Evolutionary conservation across 2,797 vertebrate genomes (phyloP).

Genomic region (Nyctibius grandis): DNA sequence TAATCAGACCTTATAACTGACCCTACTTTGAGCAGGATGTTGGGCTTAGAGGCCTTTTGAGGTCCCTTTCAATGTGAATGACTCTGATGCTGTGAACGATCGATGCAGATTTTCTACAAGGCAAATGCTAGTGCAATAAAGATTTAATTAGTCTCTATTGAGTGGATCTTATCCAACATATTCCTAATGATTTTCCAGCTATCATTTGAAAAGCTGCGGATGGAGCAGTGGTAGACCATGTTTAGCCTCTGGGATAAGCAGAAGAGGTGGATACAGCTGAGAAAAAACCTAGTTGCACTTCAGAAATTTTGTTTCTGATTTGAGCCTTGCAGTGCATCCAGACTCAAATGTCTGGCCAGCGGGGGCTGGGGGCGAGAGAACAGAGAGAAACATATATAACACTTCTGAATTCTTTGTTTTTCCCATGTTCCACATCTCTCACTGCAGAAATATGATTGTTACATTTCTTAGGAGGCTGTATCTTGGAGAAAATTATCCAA

Average conservation of each 20-base stretch:
- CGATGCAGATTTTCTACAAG: not conserved
- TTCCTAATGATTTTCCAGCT: conserved; percentile 8
- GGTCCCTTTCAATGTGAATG: not conserved
- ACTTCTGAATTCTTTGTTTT: not conserved
- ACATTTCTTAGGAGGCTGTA: not conserved
- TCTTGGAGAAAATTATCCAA: not conserved
- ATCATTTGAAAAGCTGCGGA: not conserved
- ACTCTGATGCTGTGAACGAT: not conserved
- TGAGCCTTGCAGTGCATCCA: not conserved
- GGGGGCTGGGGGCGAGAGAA: not conserved
- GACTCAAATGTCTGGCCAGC: not conserved
- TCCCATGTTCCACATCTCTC: not conserved
- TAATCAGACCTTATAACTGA: not conserved
- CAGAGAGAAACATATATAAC: not conserved
- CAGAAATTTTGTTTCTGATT: not conserved
- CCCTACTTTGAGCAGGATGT: not conserved
- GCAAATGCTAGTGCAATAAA: not conserved
- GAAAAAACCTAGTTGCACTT: not conserved
- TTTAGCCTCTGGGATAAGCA: not conserved
- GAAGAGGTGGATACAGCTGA: not conserved
- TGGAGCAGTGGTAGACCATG: not conserved
- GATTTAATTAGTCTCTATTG: conserved; percentile 12
- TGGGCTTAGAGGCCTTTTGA: not conserved
- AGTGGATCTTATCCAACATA: not conserved
- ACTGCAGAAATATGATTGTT: not conserved